Evolutionary conservation across 1,140 invertebrate genomes (phyloP).

Genomic region (Mycetomoellerius zeteki): DNA sequence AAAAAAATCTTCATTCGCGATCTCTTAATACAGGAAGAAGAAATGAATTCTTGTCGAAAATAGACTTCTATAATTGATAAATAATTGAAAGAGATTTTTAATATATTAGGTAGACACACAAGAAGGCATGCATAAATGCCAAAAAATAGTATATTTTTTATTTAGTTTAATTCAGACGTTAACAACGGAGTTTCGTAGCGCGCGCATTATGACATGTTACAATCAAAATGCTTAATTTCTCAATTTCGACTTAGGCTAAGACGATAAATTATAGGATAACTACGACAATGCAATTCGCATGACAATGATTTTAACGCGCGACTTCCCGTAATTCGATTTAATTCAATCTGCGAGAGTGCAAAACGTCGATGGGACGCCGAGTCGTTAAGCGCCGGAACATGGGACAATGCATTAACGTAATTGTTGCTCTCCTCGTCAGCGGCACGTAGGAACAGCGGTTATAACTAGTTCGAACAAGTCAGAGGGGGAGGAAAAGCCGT

Average conservation of each 20-base stretch:
- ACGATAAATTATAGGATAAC: slow-evolving; percentile 56
- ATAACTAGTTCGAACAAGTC: slow-evolving; percentile 78
- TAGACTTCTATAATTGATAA: neutral
- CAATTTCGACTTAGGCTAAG: slow-evolving; percentile 23
- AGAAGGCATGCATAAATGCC: neutral
- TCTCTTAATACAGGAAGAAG: neutral
- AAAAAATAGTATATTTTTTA: neutral
- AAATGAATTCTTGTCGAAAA: neutral
- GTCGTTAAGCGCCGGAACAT: slow-evolving; percentile 70
- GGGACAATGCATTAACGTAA: slow-evolving; percentile 77
- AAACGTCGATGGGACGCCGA: slow-evolving; percentile 65
- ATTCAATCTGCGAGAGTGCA: slow-evolving; percentile 64
- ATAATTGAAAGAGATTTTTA: neutral
- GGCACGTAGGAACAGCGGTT: slow-evolving; percentile 70
- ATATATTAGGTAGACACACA: neutral
- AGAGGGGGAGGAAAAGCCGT: slow-evolving; percentile 53
- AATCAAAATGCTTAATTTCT: slow-evolving; percentile 38
- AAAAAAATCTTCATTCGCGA: neutral
- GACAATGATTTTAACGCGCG: slow-evolving; percentile 62
- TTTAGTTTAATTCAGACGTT: neutral
- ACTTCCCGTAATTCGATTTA: slow-evolving; percentile 65
- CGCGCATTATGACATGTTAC: neutral
- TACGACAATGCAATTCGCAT: slow-evolving; percentile 47
- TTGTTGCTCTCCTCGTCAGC: slow-evolving; percentile 75
- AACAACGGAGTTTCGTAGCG: neutral